Percentiles rank a stretch among this genome's conserved stretches.
These are phyloP conservation scores for Solea senegalensis DNA, from an alignment of 2,113 vertebrate genomes.

Conservation along the genomic window DNA sequence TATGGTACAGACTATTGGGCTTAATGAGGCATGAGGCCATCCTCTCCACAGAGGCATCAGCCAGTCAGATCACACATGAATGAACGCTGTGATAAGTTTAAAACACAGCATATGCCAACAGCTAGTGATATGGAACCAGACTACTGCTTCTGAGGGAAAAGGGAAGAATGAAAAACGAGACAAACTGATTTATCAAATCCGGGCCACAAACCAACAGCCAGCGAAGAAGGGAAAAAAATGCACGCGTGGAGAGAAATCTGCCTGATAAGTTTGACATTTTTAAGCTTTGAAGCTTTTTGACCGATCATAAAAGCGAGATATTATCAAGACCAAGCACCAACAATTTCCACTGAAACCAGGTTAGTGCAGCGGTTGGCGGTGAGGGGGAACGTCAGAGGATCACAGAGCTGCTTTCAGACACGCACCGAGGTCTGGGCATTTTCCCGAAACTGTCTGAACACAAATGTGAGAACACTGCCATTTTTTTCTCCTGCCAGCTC, in stretches of 20 bases:
- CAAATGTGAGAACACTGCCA: too few relatives aligned
- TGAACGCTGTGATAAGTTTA: conserved; percentile 64
- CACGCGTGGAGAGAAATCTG: conserved; percentile 1
- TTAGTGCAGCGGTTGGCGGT: too few relatives aligned
- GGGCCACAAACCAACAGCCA: conserved; percentile 13
- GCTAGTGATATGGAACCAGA: conserved; percentile 59
- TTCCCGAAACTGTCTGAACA: too few relatives aligned
- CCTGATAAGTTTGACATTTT: conserved; percentile 12
- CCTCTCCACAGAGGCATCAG: conserved; percentile 61
- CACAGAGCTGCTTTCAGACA: too few relatives aligned
- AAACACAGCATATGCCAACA: conserved; percentile 60
- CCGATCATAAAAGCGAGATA: neutral
- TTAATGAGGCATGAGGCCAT: conserved; percentile 77
- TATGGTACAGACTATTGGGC: conserved; percentile 75
- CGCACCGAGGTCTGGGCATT: too few relatives aligned
- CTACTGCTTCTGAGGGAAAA: conserved; percentile 45
- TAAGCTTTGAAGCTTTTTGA: conserved; percentile 5
- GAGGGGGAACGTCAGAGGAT: too few relatives aligned
- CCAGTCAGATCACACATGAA: conserved; percentile 73
- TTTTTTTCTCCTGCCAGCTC: too few relatives aligned
- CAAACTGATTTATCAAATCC: neutral
- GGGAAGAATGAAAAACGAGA: neutral
- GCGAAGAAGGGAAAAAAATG: conserved; percentile 26
- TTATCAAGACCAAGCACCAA: too few relatives aligned
- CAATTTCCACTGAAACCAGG: too few relatives aligned